Conservation (phyloP, 1,140 invertebrate genomes). For the Macrobrachium rosenbergii region DNA sequence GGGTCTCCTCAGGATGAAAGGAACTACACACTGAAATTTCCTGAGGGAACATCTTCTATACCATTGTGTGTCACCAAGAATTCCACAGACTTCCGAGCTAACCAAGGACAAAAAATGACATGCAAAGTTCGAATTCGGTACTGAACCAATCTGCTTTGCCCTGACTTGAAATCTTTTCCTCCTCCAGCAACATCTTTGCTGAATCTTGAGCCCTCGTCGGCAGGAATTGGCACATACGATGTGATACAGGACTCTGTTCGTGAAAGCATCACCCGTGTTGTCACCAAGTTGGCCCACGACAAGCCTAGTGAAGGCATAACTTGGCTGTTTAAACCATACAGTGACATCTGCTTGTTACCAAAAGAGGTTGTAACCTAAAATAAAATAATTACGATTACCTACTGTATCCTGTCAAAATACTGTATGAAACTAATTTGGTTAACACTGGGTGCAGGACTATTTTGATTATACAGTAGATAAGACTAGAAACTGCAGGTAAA, state of each 20-base stretch:
- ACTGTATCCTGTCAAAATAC: neutral
- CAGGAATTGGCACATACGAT: neutral
- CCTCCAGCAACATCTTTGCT: neutral
- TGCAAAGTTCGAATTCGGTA: constrained; percentile 68
- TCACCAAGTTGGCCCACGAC: constrained; percentile 80
- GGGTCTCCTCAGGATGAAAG: no score
- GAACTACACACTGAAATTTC: no score
- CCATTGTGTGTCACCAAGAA: constrained; percentile 70
- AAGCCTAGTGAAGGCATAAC: constrained; percentile 75
- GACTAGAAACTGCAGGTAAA: no score
- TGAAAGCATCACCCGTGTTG: constrained; percentile 76
- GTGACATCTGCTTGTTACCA: constrained; percentile 11
- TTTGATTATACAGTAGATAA: no score
- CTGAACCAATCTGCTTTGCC: constrained; percentile 58
- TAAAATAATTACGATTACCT: neutral
- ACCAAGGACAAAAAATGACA: constrained; percentile 71
- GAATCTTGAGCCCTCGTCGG: neutral
- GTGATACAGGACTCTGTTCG: constrained; percentile 36
- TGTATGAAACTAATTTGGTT: no score
- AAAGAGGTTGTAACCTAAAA: constrained; percentile 60
- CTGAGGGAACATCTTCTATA: constrained; percentile 56
- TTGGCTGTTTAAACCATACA: constrained; percentile 23
- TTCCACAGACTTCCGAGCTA: constrained; percentile 67
- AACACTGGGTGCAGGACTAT: no score
- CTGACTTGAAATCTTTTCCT: neutral